A percentile compares a stretch with the other conserved stretches of the same genome.
phyloP scores from a whole-genome alignment of 2,888 invertebrate genomes.

The Microctonus aethiopoides region DNA sequence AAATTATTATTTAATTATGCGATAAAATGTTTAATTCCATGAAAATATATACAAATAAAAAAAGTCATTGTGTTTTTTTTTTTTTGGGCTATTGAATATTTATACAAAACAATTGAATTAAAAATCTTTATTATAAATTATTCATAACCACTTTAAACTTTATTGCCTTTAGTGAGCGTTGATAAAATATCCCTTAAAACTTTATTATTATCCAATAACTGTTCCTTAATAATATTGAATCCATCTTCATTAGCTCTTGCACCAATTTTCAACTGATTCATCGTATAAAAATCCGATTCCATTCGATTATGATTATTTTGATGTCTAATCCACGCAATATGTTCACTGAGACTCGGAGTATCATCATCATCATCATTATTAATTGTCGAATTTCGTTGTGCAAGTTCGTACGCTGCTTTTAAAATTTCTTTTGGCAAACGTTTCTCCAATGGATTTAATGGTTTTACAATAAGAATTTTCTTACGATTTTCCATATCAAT shows the following conservation, averaged over 20 bases:
- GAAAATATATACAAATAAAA: not conserved
- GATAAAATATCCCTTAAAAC: constrained; percentile 53
- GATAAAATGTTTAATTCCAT: not conserved
- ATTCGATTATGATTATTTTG: constrained; percentile 45
- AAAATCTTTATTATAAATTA: not conserved
- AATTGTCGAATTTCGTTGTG: constrained; percentile 59
- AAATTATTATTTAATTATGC: not conserved
- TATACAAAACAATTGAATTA: not conserved
- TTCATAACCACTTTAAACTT: constrained; percentile 19
- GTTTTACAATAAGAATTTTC: constrained; percentile 66
- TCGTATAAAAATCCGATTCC: constrained; percentile 44
- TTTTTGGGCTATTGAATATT: not conserved
- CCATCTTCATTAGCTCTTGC: constrained; percentile 55
- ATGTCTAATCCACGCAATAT: constrained; percentile 50
- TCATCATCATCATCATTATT: constrained; percentile 48
- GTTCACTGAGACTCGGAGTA: constrained; percentile 46
- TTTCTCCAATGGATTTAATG: constrained; percentile 67
- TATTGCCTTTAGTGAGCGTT: constrained; percentile 34
- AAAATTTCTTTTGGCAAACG: constrained; percentile 67
- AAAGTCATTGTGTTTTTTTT: not conserved
- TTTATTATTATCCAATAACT: constrained; percentile 56
- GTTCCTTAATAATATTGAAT: constrained; percentile 54
- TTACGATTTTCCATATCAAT: constrained; percentile 65
- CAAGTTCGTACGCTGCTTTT: constrained; percentile 67
- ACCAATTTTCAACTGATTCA: constrained; percentile 52